A percentile compares a stretch with the other conserved stretches of the same genome.
phyloP scores from a whole-genome alignment of 2,888 invertebrate species.

The Unio pictorum region DNA sequence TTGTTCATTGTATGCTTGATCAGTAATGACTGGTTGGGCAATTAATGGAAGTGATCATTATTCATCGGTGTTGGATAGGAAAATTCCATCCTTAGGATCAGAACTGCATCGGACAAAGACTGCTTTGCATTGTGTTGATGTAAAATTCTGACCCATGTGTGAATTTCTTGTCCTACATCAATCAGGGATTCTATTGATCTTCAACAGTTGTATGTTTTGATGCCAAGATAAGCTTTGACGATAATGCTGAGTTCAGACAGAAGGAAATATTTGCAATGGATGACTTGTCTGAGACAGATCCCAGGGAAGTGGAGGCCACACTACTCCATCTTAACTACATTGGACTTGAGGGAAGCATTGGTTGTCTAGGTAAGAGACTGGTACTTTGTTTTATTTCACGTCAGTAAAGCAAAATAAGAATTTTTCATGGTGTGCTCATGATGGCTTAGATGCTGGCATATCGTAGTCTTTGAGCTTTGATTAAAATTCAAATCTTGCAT shows the following conservation, averaged over 20 bases:
- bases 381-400: too few relatives aligned
- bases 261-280: conserved; percentile 91
- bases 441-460: neutral
- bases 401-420: too few relatives aligned
- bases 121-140: too few relatives aligned
- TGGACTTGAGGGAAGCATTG: conserved; percentile 97
- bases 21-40: too few relatives aligned
- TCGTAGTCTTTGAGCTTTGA: neutral
- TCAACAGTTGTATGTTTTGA: conserved; percentile 91
- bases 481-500: too few relatives aligned
- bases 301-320: conserved; percentile 93
- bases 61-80: too few relatives aligned
- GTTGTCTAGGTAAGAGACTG: conserved; percentile 79
- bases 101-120: too few relatives aligned
- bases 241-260: conserved; percentile 92
- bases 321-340: conserved; percentile 95
- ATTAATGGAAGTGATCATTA: too few relatives aligned
- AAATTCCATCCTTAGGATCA: too few relatives aligned
- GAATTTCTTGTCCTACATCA: neutral
- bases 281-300: conserved; percentile 89
- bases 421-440: too few relatives aligned
- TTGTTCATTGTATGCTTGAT: too few relatives aligned
- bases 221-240: conserved; percentile 99
- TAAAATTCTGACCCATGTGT: too few relatives aligned
- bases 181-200: conserved; percentile 4